phyloP scores from a whole-genome alignment of 2,888 invertebrate species.

The Steinernema hermaphroditum region DNA sequence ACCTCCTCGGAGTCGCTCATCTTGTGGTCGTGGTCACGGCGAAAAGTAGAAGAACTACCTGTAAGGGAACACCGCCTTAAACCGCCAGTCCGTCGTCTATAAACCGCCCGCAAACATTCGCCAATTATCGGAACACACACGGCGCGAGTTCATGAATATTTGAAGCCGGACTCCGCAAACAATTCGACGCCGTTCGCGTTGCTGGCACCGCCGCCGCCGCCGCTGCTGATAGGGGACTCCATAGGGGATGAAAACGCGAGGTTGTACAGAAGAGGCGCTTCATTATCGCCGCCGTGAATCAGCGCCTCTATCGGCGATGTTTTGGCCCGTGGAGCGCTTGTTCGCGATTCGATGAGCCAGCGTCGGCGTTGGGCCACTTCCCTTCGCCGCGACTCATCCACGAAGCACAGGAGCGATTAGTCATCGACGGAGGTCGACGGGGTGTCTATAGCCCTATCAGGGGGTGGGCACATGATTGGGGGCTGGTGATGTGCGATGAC shows the following conservation, averaged over 20 bases:
- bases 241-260: background rate
- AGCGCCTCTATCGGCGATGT: constrained; percentile 9
- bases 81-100: background rate
- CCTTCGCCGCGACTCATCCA: too few species aligned
- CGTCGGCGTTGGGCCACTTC: too few species aligned
- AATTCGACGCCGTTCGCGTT: background rate
- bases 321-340: background rate
- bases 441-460: too few species aligned
- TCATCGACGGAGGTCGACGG: too few species aligned
- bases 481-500: too few species aligned
- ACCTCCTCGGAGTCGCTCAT: constrained; percentile 25
- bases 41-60: background rate
- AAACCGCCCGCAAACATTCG: background rate
- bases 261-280: constrained; percentile 8
- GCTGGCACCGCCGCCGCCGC: background rate
- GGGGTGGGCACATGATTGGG: too few species aligned
- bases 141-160: constrained; percentile 15
- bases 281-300: constrained; percentile 28
- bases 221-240: background rate
- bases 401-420: too few species aligned
- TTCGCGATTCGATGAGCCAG: too few species aligned
- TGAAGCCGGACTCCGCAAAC: background rate
- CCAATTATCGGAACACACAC: constrained; percentile 14
- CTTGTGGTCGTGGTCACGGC: background rate
- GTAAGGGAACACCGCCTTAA: background rate